These are phyloP conservation scores for Odocoileus virginianus DNA, from an alignment of 2,113 vertebrate species.

Conservation along the genomic window DNA sequence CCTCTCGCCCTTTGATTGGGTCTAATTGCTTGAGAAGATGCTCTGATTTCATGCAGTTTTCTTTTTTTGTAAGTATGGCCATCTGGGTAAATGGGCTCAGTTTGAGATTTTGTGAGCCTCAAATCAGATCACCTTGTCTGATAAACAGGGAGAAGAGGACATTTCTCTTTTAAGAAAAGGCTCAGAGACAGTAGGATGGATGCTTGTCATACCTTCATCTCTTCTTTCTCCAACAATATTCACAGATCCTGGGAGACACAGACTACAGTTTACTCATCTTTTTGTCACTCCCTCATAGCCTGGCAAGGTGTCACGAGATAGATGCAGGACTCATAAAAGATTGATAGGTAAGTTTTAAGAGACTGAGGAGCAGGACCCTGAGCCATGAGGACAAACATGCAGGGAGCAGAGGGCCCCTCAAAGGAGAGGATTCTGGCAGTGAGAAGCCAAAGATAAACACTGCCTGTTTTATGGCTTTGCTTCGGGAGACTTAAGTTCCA, in stretches of 20 bases:
- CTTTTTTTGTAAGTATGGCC: neutral
- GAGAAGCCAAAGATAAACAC: constrained; percentile 30
- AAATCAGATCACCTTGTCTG: neutral
- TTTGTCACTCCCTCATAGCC: neutral
- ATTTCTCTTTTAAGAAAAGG: neutral
- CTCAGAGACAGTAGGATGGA: neutral
- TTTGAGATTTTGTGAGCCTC: neutral
- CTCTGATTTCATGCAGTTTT: neutral
- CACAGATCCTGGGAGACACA: neutral
- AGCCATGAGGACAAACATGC: neutral
- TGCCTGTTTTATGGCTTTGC: neutral
- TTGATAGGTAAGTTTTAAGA: neutral
- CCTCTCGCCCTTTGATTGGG: neutral
- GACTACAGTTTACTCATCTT: neutral
- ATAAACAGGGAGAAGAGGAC: neutral
- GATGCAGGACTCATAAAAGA: neutral
- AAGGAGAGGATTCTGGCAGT: neutral
- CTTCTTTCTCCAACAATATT: neutral
- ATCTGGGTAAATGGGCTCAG: neutral
- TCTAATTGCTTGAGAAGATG: neutral
- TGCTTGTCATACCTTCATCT: neutral
- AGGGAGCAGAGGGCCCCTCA: neutral
- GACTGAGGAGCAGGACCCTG: neutral
- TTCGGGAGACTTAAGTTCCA: constrained; percentile 3
- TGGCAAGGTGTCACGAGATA: neutral